phyloP scores from a whole-genome alignment of 2,888 invertebrate species.

The Cordilura impudica region DNA sequence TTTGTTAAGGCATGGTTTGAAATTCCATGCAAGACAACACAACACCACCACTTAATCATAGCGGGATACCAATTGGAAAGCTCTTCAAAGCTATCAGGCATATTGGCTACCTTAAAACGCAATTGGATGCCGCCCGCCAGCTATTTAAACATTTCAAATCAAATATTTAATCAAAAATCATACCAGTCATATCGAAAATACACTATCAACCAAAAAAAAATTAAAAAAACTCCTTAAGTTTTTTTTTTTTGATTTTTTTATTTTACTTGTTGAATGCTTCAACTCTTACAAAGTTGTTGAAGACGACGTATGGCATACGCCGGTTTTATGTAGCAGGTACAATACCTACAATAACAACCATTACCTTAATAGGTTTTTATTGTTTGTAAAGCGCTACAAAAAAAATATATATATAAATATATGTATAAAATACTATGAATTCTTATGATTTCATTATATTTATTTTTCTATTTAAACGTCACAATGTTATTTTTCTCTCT shows the following conservation, averaged over 20 bases:
- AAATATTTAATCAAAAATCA: conserved; percentile 46
- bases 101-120: conserved; percentile 74
- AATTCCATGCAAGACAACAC: too few relatives aligned
- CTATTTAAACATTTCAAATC: conserved; percentile 54
- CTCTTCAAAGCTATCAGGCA: conserved; percentile 70
- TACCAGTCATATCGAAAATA: not conserved
- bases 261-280: not conserved
- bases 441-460: conserved; percentile 41
- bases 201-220: not conserved
- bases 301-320: conserved; percentile 54
- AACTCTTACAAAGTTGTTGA: conserved; percentile 30
- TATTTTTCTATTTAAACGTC: conserved; percentile 39
- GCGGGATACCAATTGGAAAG: conserved; percentile 61
- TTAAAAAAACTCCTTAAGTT: not conserved
- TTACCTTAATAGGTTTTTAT: conserved; percentile 1
- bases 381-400: not conserved
- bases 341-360: conserved; percentile 7
- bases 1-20: not conserved
- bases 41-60: conserved; percentile 34
- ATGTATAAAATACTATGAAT: conserved; percentile 23
- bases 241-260: too few relatives aligned
- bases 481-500: conserved; percentile 30
- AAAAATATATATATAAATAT: too few relatives aligned
- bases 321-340: conserved; percentile 50
- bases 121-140: conserved; percentile 49